Evolutionary conservation across 1,140 invertebrate genomes (phyloP), one percentile per base, ranked within the genome.

Genomic region (Apis laboriosa): DNA sequence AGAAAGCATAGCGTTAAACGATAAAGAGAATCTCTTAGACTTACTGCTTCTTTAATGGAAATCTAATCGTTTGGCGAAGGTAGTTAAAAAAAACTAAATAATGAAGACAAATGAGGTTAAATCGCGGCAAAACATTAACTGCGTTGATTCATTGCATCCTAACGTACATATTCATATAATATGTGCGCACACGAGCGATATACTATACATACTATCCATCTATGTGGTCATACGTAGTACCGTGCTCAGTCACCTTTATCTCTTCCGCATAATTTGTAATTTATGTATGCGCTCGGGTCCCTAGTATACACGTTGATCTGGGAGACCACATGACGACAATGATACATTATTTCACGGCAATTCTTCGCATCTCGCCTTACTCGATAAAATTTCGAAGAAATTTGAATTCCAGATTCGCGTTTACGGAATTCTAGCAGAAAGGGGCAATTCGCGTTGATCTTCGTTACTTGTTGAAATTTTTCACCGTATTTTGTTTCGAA

Each of bases 261-360:
- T 91, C 90, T 92, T 92, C 91, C 90, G 82, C 90, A 88, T 91
- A 92, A 92, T 92, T 91, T 92, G 84, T 84, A 90, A 90, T 91
- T 92, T 90, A 91, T 90, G 89, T 85, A 79, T 79, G 73, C 51
- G 43, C 34, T 53, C 56, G 13, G 24, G n/a, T 51, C 8, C 9
- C 11, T 55, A 0, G 55, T 53, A 67, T 55, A 24, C 56, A 11
- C 78, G 78, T 75, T 71, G 71, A 75, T 80, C 53, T 55, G 11
- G 1, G 17, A 9, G 11, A 55, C 34, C 71, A 19, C 13, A 5
- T 9, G 24, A 77, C 13, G 13, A 63, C 70, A 56, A 24, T 56
- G 66, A 87, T n/a, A 77, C 49, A 72, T 77, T 60, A 49, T 72
- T 77, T 61, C 55, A 61, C n/a, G 34, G 15, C 12, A 8, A 67